Evolutionary conservation across 2,113 vertebrate genomes (phyloP), one percentile per base, ranked within the genome.

Genomic region (Oryzias curvinotus): DNA sequence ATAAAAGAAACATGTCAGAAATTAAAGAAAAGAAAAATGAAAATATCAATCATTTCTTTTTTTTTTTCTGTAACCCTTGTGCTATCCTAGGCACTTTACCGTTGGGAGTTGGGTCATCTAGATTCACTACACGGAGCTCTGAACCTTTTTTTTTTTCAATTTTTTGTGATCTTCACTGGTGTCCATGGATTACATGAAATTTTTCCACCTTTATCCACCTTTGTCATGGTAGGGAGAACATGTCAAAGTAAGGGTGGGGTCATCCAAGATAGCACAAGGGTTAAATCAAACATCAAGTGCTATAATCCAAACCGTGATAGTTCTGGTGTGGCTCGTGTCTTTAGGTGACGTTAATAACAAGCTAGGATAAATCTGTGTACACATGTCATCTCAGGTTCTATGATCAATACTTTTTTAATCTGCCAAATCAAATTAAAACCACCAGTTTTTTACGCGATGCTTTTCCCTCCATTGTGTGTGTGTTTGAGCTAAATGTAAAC

Each of bases 401-500:
- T 1, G 3, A 5, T 64, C 12, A 59, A 49, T 48, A 42, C 4
- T 55, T 12, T 49, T 17, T 23, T 23, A 23, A 18, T 58, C 30
- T 43, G 19, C 52, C 18, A 51, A 56, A 56, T 28, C 17, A 48
- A 18, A 48, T 19, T 19, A n/a, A 46, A 46, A 48, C 53, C 50
- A 59, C 41, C 55, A 18, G 28, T 47, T 41, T 57, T 42, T 52
- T 52, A 51, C 52, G 50, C 46, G 48, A 14, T 44, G 45, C 23
- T 28, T 64, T 52, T 53, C 18, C n/a, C n/a, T 48, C 57, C 23
- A 15, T 56, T 56, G 48, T 75, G 36, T 75, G 36, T n/a, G 50
- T 75, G 21, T 28, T 6, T 81, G 19, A 67, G 61, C 30, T 63
- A 59, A 61, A 63, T 46, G 30, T 36, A 19, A 50, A 45, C 0